These are phyloP conservation scores for Indicator indicator DNA, from an alignment of 2,113 vertebrate genomes.

Conservation along the genomic window DNA sequence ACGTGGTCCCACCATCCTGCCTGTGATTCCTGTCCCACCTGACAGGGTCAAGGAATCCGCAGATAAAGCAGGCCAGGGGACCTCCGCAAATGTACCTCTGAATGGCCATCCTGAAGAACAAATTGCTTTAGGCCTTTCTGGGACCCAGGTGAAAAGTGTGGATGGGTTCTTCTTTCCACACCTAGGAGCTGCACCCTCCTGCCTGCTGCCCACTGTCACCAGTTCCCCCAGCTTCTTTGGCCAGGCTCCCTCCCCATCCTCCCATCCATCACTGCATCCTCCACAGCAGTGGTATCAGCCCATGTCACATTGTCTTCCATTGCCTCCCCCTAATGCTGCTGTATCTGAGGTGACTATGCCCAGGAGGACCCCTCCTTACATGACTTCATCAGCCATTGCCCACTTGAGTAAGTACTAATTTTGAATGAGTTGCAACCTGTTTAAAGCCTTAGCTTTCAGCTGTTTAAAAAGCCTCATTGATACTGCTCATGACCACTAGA, in stretches of 20 bases:
- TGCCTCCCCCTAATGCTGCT: conserved; percentile 85
- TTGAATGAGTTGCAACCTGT: conserved; percentile 26
- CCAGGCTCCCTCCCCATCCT: conserved; percentile 69
- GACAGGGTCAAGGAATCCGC: conserved; percentile 73
- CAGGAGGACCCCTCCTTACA: conserved; percentile 86
- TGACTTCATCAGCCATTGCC: conserved; percentile 83
- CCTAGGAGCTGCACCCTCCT: conserved; percentile 76
- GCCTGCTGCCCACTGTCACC: conserved; percentile 43
- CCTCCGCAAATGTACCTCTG: conserved; percentile 54
- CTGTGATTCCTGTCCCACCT: conserved; percentile 73
- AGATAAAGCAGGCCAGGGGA: conserved; percentile 65
- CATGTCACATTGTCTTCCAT: conserved; percentile 79
- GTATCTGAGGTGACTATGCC: conserved; percentile 84
- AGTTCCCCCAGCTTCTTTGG: conserved; percentile 18
- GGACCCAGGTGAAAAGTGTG: conserved; percentile 53
- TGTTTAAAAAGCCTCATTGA: not conserved
- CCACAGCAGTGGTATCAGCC: conserved; percentile 78
- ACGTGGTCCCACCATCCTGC: conserved; percentile 75
- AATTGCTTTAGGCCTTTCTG: conserved; percentile 56
- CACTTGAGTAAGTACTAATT: conserved; percentile 89
- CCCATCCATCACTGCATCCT: conserved; percentile 71
- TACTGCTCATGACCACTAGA: not conserved
- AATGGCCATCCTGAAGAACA: conserved; percentile 67
- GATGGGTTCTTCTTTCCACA: conserved; percentile 64
- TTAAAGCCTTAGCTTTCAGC: conserved; percentile 7